Evolutionary conservation across 1,140 invertebrate species (phyloP), one percentile per base, ranked within the genome.

Genomic region (Campodea augens): DNA sequence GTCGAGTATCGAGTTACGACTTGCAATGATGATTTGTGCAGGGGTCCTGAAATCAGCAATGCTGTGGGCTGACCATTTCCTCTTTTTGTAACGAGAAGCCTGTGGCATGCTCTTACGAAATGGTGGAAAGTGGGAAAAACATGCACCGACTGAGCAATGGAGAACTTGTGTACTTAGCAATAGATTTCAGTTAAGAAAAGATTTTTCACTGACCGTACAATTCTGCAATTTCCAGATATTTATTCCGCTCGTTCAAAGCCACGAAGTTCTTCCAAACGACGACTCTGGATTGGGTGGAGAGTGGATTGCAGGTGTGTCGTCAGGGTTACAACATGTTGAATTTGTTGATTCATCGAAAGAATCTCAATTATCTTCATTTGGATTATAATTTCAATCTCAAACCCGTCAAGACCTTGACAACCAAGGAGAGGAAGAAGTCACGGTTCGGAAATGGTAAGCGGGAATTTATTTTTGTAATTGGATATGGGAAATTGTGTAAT

Each of bases 261-360:
- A 99, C 96, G 0, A 99, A 99, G 64, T 99, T 99, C 66, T 99
- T 99, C 71, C 95, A 99, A 76, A 92, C 89, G 0, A 99, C 96
- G 13, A 95, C 91, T 1, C 68, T 99, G 45, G 96, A 99, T 65
- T 99, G 96, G 96, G 95, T 99, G 1, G 96, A 99, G 66, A 92
- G 91, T 43, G 95, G 95, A 22, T 64, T 99, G 4, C 85, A 93
- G 69, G 96, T 99, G 0, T 98, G 96, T 60, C 73, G 95, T 12
- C 96, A 99, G 64, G 96, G 96, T 12, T 99, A 99, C 65, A 99
- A 99, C 61, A 99, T 99, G 96, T 67, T 99, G 7, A 99, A 99
- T 64, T 68, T 99, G 29, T 68, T 99, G 38, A 99, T 99, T 59
- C 96, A 99, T 67, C 80, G 96, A 40, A 99, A 99, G 64, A 99